Base-by-base conservation (phyloP, 2,888 invertebrate genomes). In the Schrankia costaestrigalis region DNA sequence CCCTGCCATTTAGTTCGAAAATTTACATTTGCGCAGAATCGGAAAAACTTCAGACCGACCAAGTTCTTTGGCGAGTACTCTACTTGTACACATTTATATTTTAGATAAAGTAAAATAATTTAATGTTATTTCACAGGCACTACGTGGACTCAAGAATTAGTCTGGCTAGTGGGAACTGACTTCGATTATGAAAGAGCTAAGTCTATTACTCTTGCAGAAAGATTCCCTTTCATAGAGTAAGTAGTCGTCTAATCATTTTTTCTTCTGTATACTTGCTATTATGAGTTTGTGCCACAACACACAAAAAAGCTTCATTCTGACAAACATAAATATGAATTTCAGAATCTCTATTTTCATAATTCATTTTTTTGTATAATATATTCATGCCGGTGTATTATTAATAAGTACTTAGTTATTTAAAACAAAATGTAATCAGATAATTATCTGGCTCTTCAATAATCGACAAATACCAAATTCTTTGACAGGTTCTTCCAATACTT, bases 161-260 rank as follows among this genome's bases (percentile, higher is more conserved):
- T 93, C 0, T 94, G 94, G 94, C 60, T 94, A 35, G 53, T 94
- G 8, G 89, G 89, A 1, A 94, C 93, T 60, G 66, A 92, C 55
- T 79, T 93, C 41, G 89, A 94, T 64, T 94, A 91, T 56, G 76
- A 89, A 15, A 88, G 71, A 29, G 92, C 93, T 0, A 76, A 74
- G 10, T 66, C 73, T 25, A 69, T 76, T 9, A 78, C 88, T 0
- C 72, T 93, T 0, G 65, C 77, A 0, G 75, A 89, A 27, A 78
- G 94, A 63, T 93, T 91, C 71, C 91, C 92, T 2, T 94, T 93
- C 66, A 75, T 94, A 12, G 94, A 94, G 93, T 94, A 80, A 89
- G 90, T 57, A 19, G 8, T 15, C 10, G 3, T 8, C 5, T 7
- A 8, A 4, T n/a, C n/a, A n/a, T n/a, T n/a, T n/a, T n/a, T n/a